Evolutionary conservation across 2,888 invertebrate genomes (phyloP), one percentile per base, ranked within the genome.

Genomic region (Cybosia mesomella): DNA sequence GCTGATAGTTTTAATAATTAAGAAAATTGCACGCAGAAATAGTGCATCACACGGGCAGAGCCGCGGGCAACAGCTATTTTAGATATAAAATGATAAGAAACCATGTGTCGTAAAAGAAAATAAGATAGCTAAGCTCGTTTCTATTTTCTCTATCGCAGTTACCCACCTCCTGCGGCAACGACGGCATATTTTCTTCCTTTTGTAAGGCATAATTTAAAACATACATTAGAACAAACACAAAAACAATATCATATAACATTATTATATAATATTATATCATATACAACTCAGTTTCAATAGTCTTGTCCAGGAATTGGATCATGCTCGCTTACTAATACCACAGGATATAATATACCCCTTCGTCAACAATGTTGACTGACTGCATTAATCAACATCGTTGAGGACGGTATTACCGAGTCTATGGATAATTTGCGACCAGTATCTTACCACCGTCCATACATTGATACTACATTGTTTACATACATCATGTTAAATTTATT

Each of bases 101-200:
- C 58, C 9, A 32, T 32, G 32, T 13, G 34, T 32, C n/a, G 21
- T 54, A 34, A 34, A 22, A 53, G 36, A 11, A 21, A n/a, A 34
- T 13, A 43, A 15, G 1, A 21, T 7, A 21, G 32, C 2, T 4
- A 63, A 34, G 61, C 53, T 34, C 32, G 10, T 63, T 22, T 21
- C 62, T 62, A 53, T 9, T 34, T 28, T 28, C 39, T 43, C n/a
- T 61, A 60, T 49, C 28, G 28, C 28, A 49, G n/a, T n/a, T 61
- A 61, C 61, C 21, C 53, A 63, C 62, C 62, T 63, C 36, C 36
- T 24, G 58, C 63, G 63, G 36, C 67, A 67, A 21, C 58, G 58
- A 22, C 67, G 63, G 32, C 67, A 64, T 28, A 22, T 49, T 49
- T 18, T 49, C 58, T 54, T 67, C 67, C 67, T 67, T 66, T 67